Percentiles rank a stretch among this genome's conserved stretches.
Evolutionary conservation across 2,113 vertebrate genomes (phyloP).

Genomic region (Lophotis ruficrista): DNA sequence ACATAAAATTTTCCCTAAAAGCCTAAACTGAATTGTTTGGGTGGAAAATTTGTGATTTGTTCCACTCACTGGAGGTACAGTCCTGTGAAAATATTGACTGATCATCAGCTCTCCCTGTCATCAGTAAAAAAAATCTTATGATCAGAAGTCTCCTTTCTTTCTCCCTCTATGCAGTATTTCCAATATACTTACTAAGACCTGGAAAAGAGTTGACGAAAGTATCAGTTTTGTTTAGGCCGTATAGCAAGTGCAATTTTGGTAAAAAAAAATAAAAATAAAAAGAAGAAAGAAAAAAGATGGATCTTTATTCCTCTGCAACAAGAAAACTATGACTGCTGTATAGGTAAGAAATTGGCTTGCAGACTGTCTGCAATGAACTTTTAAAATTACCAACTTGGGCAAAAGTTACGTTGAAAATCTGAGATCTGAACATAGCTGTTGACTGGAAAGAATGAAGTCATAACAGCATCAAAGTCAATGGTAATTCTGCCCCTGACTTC

Average conservation of each 20-base stretch:
- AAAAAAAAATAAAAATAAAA: background rate
- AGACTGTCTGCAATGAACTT: background rate
- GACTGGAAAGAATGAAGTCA: background rate
- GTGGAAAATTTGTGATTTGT: background rate
- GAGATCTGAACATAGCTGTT: background rate
- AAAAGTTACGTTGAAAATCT: background rate
- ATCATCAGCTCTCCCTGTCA: background rate
- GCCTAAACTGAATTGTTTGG: background rate
- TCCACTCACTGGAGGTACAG: background rate
- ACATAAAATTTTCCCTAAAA: background rate
- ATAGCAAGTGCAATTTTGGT: background rate
- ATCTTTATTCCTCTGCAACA: background rate
- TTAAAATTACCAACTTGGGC: background rate
- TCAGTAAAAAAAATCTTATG: background rate
- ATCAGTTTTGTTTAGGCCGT: background rate
- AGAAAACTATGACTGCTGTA: background rate
- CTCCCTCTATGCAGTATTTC: background rate
- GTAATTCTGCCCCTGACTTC: background rate
- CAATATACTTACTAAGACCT: background rate
- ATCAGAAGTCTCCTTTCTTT: background rate
- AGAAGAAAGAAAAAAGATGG: background rate
- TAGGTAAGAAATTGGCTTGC: background rate
- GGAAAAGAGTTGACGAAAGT: constrained; percentile 3
- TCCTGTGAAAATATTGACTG: background rate
- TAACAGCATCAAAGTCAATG: background rate